Evolutionary conservation across 2,797 vertebrate genomes (phyloP), one percentile per base, ranked within the genome.

Genomic region (Acropternis orthonyx): DNA sequence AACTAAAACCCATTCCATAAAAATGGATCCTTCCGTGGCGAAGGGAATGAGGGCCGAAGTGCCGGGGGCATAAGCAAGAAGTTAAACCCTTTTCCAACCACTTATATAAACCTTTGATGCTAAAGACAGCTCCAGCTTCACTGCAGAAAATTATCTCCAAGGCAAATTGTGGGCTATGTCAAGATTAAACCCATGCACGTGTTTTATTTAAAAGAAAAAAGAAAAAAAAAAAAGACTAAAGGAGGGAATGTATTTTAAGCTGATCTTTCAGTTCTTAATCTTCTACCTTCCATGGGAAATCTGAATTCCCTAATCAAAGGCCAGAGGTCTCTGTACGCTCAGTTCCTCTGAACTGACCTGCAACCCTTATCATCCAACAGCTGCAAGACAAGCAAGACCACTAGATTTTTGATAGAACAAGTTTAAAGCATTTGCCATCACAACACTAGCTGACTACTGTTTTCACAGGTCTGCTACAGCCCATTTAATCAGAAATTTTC

Each of bases 61-160:
- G n/a, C 27, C 0, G 0, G 17, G 23, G 48, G 63, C 85, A 37
- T 65, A 85, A 88, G 37, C 43, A 52, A 43, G 63, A 84, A 88
- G 77, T 65, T 92, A 58, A 86, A 76, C 22, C 34, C 54, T 87
- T 91, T 95, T 82, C 75, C 78, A 89, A 63, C 46, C 75, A 85
- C 69, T 93, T 88, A 88, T 0, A 24, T 74, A 94, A 95, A 81
- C 48, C 30, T 48, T 59, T 3, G 1, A 63, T 61, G 32, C 34
- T 76, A 91, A 83, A 54, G 83, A 41, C 62, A 84, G 69, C 30
- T 9, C 11, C 37, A 59, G 55, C 26, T 76, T 61, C 13, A 1
- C 7, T 28, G 62, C 28, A 91, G 66, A 80, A 81, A 94, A 72
- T 52, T 66, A 58, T 71, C 85, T 88, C 67, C 73, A 49, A 83